phyloP scores from a whole-genome alignment of 2,888 invertebrate species.

The Danaus chrysippus region DNA sequence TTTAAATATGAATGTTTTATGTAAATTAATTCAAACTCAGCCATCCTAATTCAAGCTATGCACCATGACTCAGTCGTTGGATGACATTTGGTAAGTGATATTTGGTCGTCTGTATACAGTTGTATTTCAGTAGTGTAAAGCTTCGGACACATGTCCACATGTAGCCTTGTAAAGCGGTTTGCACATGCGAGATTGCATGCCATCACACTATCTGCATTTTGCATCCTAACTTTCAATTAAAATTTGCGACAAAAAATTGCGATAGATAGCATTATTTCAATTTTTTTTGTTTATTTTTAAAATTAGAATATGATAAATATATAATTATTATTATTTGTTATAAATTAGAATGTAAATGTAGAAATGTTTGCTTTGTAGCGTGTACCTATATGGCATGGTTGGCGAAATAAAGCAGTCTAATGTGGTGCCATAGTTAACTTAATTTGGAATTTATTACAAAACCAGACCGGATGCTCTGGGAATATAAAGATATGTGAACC shows the following conservation, averaged over 20 bases:
- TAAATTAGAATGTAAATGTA: too few relatives aligned
- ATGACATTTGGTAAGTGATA: neutral
- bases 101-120: neutral
- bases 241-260: neutral
- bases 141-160: conserved; percentile 22
- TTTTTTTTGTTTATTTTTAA: too few relatives aligned
- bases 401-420: neutral
- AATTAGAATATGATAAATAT: too few relatives aligned
- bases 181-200: conserved; percentile 33
- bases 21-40: too few relatives aligned
- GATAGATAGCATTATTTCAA: too few relatives aligned
- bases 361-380: too few relatives aligned
- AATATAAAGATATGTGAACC: conserved; percentile 22
- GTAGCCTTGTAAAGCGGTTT: conserved; percentile 21
- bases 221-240: conserved; percentile 16
- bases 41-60: too few relatives aligned
- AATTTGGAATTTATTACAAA: conserved; percentile 3
- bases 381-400: neutral
- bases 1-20: too few relatives aligned
- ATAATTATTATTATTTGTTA: too few relatives aligned
- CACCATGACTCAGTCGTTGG: too few relatives aligned
- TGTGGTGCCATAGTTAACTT: neutral
- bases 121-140: conserved; percentile 7
- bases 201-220: conserved; percentile 17
- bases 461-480: conserved; percentile 14